phyloP scores from a whole-genome alignment of 2,113 vertebrate species.

The Carassius auratus region DNA sequence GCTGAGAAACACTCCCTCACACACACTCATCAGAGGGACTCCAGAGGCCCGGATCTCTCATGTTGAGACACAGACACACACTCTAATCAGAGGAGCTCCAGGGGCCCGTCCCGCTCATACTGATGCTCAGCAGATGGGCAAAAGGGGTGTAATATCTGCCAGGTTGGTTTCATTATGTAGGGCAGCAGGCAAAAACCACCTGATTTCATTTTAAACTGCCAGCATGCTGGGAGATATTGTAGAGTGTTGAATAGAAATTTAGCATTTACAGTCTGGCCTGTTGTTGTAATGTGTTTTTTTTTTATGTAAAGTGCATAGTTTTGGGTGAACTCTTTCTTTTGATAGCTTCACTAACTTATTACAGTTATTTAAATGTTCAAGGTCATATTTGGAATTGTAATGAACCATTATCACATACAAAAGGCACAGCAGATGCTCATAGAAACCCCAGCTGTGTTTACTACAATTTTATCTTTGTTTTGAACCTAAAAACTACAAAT shows the following conservation, averaged over 20 bases:
- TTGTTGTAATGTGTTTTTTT: background rate
- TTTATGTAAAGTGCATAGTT: no score
- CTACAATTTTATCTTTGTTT: background rate
- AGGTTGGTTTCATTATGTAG: slow-evolving; percentile 32
- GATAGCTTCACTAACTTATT: background rate
- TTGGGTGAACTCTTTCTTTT: background rate
- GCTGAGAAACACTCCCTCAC: background rate
- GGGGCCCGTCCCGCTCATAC: background rate
- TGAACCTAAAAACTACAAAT: background rate
- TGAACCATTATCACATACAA: background rate
- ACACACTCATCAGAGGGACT: slow-evolving; percentile 16
- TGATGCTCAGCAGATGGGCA: slow-evolving; percentile 24
- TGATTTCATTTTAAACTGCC: slow-evolving; percentile 35
- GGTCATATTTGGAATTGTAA: background rate
- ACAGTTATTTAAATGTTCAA: background rate
- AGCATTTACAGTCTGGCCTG: background rate
- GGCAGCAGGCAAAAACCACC: background rate
- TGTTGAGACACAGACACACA: background rate
- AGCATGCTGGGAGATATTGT: background rate
- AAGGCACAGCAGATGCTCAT: background rate
- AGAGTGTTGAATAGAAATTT: background rate
- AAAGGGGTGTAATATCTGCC: slow-evolving; percentile 37
- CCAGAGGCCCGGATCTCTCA: background rate
- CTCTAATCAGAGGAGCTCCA: slow-evolving; percentile 37
- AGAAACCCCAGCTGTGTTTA: background rate